phyloP scores from a whole-genome alignment of 2,888 invertebrate genomes.

The Phania funesta region DNA sequence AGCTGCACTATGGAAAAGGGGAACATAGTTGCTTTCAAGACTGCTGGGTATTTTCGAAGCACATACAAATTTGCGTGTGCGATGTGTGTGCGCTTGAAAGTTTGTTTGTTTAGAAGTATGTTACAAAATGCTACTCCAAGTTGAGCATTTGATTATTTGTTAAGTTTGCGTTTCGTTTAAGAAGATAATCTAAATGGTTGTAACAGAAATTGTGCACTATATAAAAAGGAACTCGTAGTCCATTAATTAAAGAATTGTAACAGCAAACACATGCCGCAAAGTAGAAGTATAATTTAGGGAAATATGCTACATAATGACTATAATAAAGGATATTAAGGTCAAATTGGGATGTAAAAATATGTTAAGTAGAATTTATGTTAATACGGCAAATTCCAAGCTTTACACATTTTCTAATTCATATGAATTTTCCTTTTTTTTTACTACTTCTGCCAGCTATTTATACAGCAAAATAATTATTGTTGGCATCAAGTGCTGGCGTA shows the following conservation, averaged over 20 bases:
- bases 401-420: not conserved
- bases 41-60: not conserved
- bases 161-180: constrained; percentile 42
- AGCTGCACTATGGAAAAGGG: too few species aligned
- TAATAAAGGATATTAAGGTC: not conserved
- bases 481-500: constrained; percentile 41
- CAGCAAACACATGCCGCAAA: constrained; percentile 11
- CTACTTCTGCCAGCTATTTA: constrained; percentile 1
- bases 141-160: constrained; percentile 57
- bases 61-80: not conserved
- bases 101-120: constrained; percentile 3
- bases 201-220: constrained; percentile 32
- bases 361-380: not conserved
- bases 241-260: constrained; percentile 32
- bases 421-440: not conserved
- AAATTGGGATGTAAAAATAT: too few species aligned
- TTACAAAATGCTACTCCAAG: constrained; percentile 33
- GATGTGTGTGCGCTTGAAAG: not conserved
- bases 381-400: too few species aligned
- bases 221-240: not conserved
- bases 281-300: not conserved
- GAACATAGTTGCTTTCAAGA: not conserved
- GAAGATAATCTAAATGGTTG: constrained; percentile 52
- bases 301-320: not conserved
- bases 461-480: constrained; percentile 10